A percentile compares a stretch with the other conserved stretches of the same genome.
These are phyloP conservation scores for Pardalotus punctatus DNA, from an alignment of 2,113 vertebrate genomes.

Conservation along the genomic window DNA sequence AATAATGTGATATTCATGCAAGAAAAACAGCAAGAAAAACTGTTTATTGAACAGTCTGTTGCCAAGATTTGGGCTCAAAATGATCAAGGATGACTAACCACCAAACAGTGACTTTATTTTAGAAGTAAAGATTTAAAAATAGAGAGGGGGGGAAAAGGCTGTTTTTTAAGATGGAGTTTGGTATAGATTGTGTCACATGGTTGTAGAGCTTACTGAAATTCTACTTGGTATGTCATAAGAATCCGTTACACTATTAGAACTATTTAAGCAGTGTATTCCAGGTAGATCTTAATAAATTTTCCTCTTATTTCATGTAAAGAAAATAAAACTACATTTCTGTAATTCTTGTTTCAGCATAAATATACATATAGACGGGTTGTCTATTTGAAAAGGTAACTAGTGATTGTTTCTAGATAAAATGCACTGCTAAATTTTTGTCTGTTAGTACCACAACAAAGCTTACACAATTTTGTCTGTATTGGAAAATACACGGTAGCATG, in stretches of 20 bases:
- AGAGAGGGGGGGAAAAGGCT: rapidly evolving
- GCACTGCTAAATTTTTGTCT: neutral
- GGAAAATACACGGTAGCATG: neutral
- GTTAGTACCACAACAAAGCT: neutral
- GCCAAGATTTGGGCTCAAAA: neutral
- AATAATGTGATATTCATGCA: neutral
- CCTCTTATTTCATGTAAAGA: neutral
- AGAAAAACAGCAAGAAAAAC: neutral
- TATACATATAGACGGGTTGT: neutral
- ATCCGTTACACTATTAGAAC: neutral
- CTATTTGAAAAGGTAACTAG: neutral
- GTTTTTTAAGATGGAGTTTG: neutral
- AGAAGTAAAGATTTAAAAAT: neutral
- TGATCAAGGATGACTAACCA: neutral
- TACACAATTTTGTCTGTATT: neutral
- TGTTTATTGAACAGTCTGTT: neutral
- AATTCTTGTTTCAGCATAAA: neutral
- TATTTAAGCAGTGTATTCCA: neutral
- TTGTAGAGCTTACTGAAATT: neutral
- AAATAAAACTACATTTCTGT: neutral
- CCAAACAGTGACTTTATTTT: neutral
- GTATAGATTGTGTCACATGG: neutral
- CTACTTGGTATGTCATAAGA: neutral
- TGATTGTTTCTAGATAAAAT: neutral
- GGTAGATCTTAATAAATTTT: neutral